Conservation (phyloP, 2,797 vertebrate species). For the Hydrolagus colliei region DNA sequence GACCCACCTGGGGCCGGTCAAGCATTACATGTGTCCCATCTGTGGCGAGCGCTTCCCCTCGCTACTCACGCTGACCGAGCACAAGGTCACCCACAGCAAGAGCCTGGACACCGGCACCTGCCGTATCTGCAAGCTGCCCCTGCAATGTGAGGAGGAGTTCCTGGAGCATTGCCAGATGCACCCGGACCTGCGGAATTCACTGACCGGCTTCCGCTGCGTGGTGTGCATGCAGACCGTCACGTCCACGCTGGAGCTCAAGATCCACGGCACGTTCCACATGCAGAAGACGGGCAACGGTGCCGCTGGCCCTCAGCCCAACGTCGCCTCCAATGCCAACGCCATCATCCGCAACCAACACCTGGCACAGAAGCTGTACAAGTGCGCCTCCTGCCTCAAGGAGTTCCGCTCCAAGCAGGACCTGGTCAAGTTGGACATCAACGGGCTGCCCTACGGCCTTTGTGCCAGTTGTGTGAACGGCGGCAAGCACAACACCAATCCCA, state of each 20-base stretch:
- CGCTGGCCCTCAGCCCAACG: slow-evolving; percentile 57
- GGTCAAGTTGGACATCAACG: slow-evolving; percentile 94
- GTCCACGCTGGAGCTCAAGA: slow-evolving; percentile 95
- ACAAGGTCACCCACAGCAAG: slow-evolving; percentile 98
- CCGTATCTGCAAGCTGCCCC: slow-evolving; percentile 96
- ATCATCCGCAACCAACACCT: slow-evolving; percentile 58
- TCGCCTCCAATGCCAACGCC: neutral
- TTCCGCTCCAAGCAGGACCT: slow-evolving; percentile 92
- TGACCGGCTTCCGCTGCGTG: slow-evolving; percentile 96
- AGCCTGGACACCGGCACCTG: slow-evolving; percentile 97
- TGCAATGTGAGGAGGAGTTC: slow-evolving; percentile 95
- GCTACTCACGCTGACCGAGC: slow-evolving; percentile 93
- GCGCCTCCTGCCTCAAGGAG: slow-evolving; percentile 93
- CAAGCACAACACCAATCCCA: slow-evolving; percentile 43
- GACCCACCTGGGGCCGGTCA: slow-evolving; percentile 96
- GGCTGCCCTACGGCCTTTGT: slow-evolving; percentile 91
- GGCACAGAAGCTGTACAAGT: slow-evolving; percentile 80
- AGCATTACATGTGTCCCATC: slow-evolving; percentile 99
- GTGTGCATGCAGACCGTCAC: slow-evolving; percentile 99
- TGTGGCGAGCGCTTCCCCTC: slow-evolving; percentile 96
- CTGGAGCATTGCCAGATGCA: slow-evolving; percentile 99
- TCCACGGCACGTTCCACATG: slow-evolving; percentile 98
- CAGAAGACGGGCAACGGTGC: slow-evolving; percentile 86
- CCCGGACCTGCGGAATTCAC: slow-evolving; percentile 92
- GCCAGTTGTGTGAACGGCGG: slow-evolving; percentile 79